Conservation (phyloP, 1,140 invertebrate species). For the Notospermus geniculatus region DNA sequence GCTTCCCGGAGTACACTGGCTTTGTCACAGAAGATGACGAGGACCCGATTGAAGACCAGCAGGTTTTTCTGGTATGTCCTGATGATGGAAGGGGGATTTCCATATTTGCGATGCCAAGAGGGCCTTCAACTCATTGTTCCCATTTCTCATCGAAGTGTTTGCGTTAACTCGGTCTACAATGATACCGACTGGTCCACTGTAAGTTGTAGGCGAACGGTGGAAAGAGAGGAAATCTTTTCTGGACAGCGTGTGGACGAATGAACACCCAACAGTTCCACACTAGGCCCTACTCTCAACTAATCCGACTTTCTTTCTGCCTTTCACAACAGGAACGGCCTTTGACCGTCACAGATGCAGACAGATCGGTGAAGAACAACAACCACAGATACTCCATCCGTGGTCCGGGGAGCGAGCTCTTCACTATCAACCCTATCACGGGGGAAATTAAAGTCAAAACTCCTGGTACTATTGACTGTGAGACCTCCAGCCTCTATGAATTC, state of each 20-base stretch:
- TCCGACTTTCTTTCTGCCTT: neutral
- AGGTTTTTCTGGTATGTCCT: conserved; percentile 1
- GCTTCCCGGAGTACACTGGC: neutral
- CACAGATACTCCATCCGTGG: neutral
- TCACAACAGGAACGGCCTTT: neutral
- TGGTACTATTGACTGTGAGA: neutral
- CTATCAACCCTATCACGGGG: conserved; percentile 1
- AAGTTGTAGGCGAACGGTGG: too few species aligned
- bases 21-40: neutral
- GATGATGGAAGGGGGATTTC: neutral
- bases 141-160: too few species aligned
- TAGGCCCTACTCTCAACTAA: too few species aligned
- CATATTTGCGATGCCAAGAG: too few species aligned
- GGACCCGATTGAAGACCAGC: conserved; percentile 1
- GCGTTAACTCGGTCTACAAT: too few species aligned
- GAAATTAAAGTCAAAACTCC: neutral
- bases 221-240: neutral
- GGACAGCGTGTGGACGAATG: too few species aligned
- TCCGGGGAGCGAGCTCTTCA: neutral
- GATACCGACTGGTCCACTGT: too few species aligned
- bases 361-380: neutral
- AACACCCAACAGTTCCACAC: too few species aligned
- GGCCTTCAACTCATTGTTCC: too few species aligned
- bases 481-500: neutral
- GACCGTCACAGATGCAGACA: conserved; percentile 1